A percentile compares a stretch with the other conserved stretches of the same genome.
phyloP scores from a whole-genome alignment of 2,113 vertebrate species.

The Rhynchomys soricoides region DNA sequence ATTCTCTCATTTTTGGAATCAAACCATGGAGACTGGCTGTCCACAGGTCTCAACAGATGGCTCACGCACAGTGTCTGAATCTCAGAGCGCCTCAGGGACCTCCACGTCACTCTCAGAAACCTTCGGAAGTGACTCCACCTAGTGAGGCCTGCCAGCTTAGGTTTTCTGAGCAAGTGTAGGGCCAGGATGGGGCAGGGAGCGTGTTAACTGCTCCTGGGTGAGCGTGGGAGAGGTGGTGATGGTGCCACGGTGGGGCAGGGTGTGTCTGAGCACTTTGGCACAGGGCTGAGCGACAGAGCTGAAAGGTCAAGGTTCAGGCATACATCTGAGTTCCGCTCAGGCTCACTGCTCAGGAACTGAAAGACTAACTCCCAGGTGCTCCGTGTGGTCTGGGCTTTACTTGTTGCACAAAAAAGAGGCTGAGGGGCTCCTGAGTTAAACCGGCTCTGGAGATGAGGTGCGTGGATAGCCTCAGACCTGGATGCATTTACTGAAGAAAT shows the following conservation, averaged over 20 bases:
- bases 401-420: neutral
- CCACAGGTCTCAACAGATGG: neutral
- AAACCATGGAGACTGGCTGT: neutral
- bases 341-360: neutral
- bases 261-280: neutral
- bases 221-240: neutral
- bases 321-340: neutral
- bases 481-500: neutral
- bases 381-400: neutral
- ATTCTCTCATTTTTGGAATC: neutral
- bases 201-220: neutral
- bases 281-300: neutral
- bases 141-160: neutral
- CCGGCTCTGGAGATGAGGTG: too few relatives aligned
- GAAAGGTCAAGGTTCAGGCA: neutral
- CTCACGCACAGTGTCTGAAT: neutral
- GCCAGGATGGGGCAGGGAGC: neutral
- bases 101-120: neutral
- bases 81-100: neutral
- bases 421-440: neutral
- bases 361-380: neutral
- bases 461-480: neutral
- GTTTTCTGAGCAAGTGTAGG: neutral
- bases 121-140: neutral
- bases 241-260: neutral